phyloP scores from a whole-genome alignment of 2,888 invertebrate genomes.

The Nymphalis urticae region DNA sequence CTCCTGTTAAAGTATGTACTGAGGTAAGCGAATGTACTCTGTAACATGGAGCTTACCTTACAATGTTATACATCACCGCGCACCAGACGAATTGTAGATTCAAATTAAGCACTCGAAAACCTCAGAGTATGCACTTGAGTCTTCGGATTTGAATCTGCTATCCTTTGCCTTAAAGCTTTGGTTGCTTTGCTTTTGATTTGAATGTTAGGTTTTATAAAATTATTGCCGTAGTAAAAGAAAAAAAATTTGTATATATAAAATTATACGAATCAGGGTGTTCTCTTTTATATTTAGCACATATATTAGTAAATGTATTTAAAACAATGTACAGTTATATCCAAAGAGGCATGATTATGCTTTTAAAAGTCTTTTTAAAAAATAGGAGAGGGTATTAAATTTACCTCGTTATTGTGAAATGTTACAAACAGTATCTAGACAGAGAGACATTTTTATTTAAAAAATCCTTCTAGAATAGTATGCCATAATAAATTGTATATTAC shows the following conservation, averaged over 20 bases:
- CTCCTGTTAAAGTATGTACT: neutral
- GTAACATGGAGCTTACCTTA: constrained; percentile 3
- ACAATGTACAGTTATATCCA: no score
- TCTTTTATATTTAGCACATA: no score
- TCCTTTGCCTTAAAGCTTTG: neutral
- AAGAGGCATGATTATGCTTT: no score
- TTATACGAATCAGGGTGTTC: no score
- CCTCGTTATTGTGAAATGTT: no score
- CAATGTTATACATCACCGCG: constrained; percentile 3
- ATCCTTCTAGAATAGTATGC: neutral
- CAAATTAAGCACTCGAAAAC: constrained; percentile 9
- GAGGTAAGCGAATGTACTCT: neutral
- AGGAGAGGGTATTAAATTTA: no score
- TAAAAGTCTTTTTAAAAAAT: no score
- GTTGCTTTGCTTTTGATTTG: neutral
- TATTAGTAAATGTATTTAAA: no score
- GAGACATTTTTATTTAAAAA: neutral
- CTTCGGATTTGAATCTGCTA: neutral
- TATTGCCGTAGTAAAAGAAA: no score
- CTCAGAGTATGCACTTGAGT: constrained; percentile 6
- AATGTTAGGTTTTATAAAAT: no score
- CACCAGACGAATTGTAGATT: constrained; percentile 5
- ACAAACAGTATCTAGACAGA: no score
- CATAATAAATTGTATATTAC: neutral
- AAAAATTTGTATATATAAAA: no score